Evolutionary conservation across 2,113 vertebrate genomes (phyloP).

Genomic region (Salvelinus sp.): DNA sequence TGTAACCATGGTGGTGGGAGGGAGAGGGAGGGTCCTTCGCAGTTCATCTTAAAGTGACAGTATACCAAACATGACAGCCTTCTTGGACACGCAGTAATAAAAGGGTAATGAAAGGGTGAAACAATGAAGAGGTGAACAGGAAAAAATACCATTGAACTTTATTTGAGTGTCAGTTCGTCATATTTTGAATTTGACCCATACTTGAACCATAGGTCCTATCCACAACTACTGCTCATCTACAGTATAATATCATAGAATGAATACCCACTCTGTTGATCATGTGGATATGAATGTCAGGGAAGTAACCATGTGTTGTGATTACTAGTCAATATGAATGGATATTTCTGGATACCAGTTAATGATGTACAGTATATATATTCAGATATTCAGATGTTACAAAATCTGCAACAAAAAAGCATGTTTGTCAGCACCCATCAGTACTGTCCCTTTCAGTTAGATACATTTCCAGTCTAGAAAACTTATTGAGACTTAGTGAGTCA

Average conservation of each 20-base stretch:
- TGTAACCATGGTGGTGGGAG: conserved; percentile 62
- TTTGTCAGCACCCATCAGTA: too few relatives aligned
- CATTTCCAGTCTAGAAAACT: too few relatives aligned
- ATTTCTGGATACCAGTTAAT: not conserved
- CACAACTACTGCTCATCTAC: not conserved
- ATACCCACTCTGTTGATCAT: not conserved
- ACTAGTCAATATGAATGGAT: not conserved
- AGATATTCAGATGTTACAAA: too few relatives aligned
- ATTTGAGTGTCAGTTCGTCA: not conserved
- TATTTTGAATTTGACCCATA: too few relatives aligned
- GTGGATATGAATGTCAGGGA: not conserved
- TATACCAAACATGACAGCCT: conserved; percentile 15
- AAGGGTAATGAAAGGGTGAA: not conserved
- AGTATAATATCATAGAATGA: not conserved
- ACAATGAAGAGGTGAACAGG: not conserved
- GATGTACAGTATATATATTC: too few relatives aligned
- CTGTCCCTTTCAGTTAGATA: too few relatives aligned
- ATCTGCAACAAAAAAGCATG: too few relatives aligned
- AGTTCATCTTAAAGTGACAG: conserved; percentile 61
- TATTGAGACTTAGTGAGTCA: conserved; percentile 26
- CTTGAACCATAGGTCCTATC: too few relatives aligned
- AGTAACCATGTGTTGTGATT: not conserved
- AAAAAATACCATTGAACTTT: not conserved
- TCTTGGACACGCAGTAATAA: not conserved
- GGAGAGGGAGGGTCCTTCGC: conserved; percentile 54